Conservation (phyloP, 2,888 invertebrate genomes). For the Calephelis perditalis region DNA sequence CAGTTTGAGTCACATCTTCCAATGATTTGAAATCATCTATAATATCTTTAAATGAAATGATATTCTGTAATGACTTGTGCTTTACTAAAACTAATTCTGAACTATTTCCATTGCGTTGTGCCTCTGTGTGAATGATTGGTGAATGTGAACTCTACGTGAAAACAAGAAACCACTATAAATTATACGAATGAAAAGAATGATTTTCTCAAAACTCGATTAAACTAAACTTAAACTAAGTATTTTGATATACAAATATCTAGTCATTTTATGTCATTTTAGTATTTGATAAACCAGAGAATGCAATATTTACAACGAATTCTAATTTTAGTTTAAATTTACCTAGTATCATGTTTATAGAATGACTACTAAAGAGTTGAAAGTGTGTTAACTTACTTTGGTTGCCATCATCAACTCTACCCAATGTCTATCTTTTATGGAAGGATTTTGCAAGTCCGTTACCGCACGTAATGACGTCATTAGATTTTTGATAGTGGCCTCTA, state of each 20-base stretch:
- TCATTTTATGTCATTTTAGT: too few relatives aligned
- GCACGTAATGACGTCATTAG: conserved; percentile 95
- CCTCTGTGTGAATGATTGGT: conserved; percentile 45
- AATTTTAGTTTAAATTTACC: too few relatives aligned
- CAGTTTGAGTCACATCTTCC: conserved; percentile 37
- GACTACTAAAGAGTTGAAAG: too few relatives aligned
- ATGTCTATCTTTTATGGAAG: conserved; percentile 94
- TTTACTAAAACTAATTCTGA: conserved; percentile 35
- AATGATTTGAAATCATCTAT: conserved; percentile 54
- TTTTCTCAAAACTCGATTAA: too few relatives aligned
- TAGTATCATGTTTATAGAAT: too few relatives aligned
- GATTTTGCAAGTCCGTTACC: conserved; percentile 95
- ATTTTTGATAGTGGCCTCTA: conserved; percentile 92
- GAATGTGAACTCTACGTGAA: conserved; percentile 53
- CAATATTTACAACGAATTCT: too few relatives aligned
- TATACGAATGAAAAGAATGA: too few relatives aligned
- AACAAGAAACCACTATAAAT: conserved; percentile 29
- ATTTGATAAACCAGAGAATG: too few relatives aligned
- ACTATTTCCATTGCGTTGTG: conserved; percentile 34
- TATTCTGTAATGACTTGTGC: conserved; percentile 29
- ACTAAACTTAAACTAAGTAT: too few relatives aligned
- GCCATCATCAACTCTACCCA: conserved; percentile 96
- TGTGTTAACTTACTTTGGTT: conserved; percentile 81
- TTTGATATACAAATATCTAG: too few relatives aligned
- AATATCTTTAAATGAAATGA: conserved; percentile 44